Evolutionary conservation across 92 coral and sea anemone genomes (phyloP), one percentile per base, ranked within the genome.

Genomic region (Palythoa heliodiscus): DNA sequence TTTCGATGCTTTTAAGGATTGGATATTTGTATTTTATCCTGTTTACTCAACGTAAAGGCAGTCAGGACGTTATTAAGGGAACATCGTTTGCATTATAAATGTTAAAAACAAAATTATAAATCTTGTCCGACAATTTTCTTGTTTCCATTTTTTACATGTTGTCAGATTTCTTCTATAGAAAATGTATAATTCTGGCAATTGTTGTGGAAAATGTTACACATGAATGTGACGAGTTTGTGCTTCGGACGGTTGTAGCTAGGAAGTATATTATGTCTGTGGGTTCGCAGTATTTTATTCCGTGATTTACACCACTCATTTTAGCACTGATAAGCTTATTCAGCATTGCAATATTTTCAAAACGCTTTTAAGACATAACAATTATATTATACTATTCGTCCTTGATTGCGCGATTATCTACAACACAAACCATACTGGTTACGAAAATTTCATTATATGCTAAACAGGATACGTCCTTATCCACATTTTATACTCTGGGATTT

Each of bases 71-170:
- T 66, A 73, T 80, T 64, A 15, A 43, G 61, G 60, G 74, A 66
- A 50, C 84, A 66, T 19, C 73, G 84, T 66, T 80, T 80, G 40
- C 73, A 67, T 80, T 80, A 54, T 54, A 77, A 80, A 50, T 80
- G 52, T 66, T 63, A 40, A 58, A 79, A 64, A 79, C 71, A 61
- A 79, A 79, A 63, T 63, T 63, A 48, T 67, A 67, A 67, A 67
- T 54, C 58, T 79, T 72, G 54, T 69, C 19, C 48, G 47, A 57
- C 16, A 35, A 40, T 43, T 79, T 79, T 78, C 39, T 13, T 66
- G 57, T 63, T 50, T 54, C 20, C 52, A 60, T 48, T 80, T 38
- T 47, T 11, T 25, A 17, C 11, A n/a, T 52, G 15, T 25, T 64
- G 47, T 80, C 16, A 43, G 52, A 63, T 39, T 64, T 80, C 72